Percentiles rank a stretch among this genome's conserved stretches.
Conservation (phyloP, 1,140 invertebrate species). For the Diorhabda elongata region DNA sequence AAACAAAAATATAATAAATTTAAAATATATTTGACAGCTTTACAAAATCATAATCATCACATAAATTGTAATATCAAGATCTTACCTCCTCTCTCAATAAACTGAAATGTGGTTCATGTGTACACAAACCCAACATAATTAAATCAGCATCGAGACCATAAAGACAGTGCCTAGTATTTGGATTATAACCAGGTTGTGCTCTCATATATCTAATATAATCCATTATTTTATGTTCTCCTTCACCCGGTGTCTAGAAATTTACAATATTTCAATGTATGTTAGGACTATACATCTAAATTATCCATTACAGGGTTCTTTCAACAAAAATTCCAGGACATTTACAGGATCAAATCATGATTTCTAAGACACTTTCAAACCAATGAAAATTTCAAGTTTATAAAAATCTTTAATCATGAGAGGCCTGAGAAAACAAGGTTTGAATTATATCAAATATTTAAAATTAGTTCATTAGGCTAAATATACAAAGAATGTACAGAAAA, state of each 20-base stretch:
- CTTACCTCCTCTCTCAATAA: conserved; percentile 84
- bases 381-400: too few species aligned
- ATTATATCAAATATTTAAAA: too few species aligned
- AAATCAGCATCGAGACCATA: conserved; percentile 96
- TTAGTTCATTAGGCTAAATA: too few species aligned
- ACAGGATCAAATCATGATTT: too few species aligned
- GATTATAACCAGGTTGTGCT: conserved; percentile 76
- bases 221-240: conserved; percentile 99
- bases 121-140: conserved; percentile 89
- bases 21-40: neutral
- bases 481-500: too few species aligned
- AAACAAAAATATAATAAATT: conserved; percentile 28
- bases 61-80: neutral
- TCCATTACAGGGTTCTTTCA: too few species aligned
- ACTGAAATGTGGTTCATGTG: conserved; percentile 92
- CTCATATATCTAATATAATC: conserved; percentile 90
- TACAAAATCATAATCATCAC: neutral
- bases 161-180: conserved; percentile 87
- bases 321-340: too few species aligned
- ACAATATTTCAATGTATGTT: too few species aligned
- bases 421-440: too few species aligned
- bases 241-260: conserved; percentile 75
- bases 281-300: too few species aligned
- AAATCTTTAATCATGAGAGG: too few species aligned
- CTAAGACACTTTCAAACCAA: too few species aligned